Evolutionary conservation across 2,888 invertebrate species (phyloP).

Genomic region (Xestoiulus laeticollis): DNA sequence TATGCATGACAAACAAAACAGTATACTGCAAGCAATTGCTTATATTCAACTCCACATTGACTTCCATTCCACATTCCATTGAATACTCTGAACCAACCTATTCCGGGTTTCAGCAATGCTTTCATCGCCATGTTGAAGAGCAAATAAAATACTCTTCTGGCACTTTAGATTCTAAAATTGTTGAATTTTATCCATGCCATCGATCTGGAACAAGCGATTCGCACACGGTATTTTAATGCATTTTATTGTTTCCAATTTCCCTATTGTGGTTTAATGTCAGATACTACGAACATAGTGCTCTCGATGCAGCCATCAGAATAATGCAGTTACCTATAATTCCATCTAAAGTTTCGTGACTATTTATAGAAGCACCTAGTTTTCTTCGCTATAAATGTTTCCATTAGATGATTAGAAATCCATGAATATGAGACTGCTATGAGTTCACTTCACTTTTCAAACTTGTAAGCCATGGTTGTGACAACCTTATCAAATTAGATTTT

Average conservation of each 20-base stretch:
- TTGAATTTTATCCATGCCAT: background rate
- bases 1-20: no score
- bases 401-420: conserved; percentile 2
- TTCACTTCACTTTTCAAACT: background rate
- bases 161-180: background rate
- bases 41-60: no score
- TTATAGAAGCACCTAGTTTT: background rate
- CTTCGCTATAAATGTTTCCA: background rate
- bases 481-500: background rate
- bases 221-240: background rate
- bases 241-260: conserved; percentile 16
- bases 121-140: background rate
- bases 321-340: background rate
- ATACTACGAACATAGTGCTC: background rate
- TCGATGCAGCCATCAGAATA: background rate
- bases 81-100: no score
- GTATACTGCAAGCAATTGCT: no score
- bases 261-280: background rate
- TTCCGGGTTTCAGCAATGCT: background rate
- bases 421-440: background rate
- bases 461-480: background rate
- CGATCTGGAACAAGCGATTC: background rate
- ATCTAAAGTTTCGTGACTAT: background rate
- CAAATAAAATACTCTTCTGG: background rate
- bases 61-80: no score